A percentile compares a stretch with the other conserved stretches of the same genome.
These are phyloP conservation scores for Heteromurus nitidus DNA, from an alignment of 2,888 invertebrate genomes.

Conservation along the genomic window DNA sequence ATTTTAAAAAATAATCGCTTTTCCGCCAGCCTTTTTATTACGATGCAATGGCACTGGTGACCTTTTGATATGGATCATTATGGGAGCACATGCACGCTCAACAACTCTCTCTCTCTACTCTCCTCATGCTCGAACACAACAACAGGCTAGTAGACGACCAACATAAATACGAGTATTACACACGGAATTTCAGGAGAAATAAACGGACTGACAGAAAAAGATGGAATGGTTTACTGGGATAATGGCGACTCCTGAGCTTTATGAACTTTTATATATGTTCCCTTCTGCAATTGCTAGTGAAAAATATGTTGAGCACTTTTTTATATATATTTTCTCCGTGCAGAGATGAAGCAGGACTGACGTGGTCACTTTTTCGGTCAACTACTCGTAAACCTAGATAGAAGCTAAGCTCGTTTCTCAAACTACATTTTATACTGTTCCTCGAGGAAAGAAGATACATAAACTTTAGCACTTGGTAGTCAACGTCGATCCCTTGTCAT, in stretches of 20 bases:
- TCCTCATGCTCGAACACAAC: not conserved
- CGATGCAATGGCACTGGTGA: conserved; percentile 15
- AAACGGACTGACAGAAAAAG: conserved; percentile 37
- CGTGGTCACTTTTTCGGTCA: conserved; percentile 21
- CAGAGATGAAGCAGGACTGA: not conserved
- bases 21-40: not conserved
- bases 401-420: no score
- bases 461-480: no score
- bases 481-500: no score
- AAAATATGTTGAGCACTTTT: conserved; percentile 10
- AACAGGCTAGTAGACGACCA: not conserved
- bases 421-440: no score
- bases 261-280: conserved; percentile 8
- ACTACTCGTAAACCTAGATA: conserved; percentile 28
- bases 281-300: no score
- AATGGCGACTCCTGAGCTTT: conserved; percentile 18
- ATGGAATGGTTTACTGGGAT: conserved; percentile 38
- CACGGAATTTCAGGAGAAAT: conserved; percentile 21
- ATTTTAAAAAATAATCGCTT: not conserved
- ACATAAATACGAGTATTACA: not conserved
- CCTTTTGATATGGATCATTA: conserved; percentile 53
- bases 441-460: no score
- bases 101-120: not conserved
- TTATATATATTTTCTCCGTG: not conserved
- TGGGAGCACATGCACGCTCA: conserved; percentile 3